phyloP scores from a whole-genome alignment of 2,113 vertebrate genomes.

The Cardinalis cardinalis region DNA sequence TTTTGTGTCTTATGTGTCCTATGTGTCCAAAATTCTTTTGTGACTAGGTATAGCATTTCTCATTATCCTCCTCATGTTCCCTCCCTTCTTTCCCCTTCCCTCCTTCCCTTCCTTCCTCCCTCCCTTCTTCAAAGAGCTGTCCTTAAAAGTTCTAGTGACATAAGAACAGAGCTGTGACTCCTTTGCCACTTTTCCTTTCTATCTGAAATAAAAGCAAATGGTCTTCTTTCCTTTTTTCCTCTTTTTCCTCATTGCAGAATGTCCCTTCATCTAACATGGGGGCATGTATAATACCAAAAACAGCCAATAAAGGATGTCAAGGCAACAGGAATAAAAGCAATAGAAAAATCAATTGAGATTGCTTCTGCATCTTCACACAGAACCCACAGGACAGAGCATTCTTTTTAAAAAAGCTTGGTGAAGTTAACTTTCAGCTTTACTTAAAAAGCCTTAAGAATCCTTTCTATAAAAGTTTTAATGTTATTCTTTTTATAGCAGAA shows the following conservation, averaged over 20 bases:
- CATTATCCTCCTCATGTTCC: background rate
- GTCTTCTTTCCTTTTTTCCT: accelerated
- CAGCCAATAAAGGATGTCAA: constrained; percentile 9
- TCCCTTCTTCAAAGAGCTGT: background rate
- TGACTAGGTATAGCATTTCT: background rate
- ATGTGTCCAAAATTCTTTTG: background rate
- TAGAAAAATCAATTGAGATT: background rate
- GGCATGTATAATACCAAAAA: background rate
- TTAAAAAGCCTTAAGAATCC: background rate
- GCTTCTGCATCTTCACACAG: background rate
- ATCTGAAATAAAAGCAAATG: background rate
- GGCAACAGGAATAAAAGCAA: constrained; percentile 11
- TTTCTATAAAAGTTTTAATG: background rate
- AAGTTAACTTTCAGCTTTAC: background rate
- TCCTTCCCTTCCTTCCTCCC: background rate
- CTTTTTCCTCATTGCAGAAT: background rate
- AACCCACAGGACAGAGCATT: background rate
- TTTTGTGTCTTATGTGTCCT: background rate
- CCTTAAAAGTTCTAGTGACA: background rate
- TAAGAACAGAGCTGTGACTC: background rate
- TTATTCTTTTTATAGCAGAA: background rate
- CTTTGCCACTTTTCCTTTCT: background rate
- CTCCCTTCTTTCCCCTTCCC: background rate
- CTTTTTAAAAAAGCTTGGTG: background rate
- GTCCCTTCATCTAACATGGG: background rate